Percentiles rank a stretch among this genome's conserved stretches.
phyloP scores from a whole-genome alignment of 2,113 vertebrate species.

The Poicephalus meyeri region DNA sequence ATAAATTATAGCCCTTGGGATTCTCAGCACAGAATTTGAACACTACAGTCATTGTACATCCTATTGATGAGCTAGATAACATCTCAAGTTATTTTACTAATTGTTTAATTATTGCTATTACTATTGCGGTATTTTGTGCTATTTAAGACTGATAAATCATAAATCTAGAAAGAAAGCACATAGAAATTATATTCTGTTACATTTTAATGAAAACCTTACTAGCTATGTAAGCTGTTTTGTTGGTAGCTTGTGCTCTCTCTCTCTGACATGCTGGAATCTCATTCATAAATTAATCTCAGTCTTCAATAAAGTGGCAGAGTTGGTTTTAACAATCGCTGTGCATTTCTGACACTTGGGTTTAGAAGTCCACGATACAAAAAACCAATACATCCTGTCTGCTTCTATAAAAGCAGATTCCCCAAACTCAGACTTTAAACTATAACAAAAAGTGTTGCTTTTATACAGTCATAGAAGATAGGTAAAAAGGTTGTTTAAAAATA shows the following conservation, averaged over 20 bases:
- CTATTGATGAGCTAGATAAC: not conserved
- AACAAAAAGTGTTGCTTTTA: not conserved
- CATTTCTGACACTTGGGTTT: not conserved
- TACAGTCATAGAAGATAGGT: not conserved
- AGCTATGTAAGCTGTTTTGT: not conserved
- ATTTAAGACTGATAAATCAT: not conserved
- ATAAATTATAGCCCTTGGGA: too few relatives aligned
- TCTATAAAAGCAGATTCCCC: not conserved
- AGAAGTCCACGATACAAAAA: not conserved
- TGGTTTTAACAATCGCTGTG: not conserved
- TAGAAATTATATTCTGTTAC: not conserved
- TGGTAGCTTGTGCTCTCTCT: not conserved
- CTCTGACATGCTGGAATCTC: not conserved
- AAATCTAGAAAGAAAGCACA: not conserved
- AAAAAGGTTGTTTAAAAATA: not conserved
- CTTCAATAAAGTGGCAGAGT: not conserved
- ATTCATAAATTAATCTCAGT: not conserved
- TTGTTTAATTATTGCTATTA: not conserved
- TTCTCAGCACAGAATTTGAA: too few relatives aligned
- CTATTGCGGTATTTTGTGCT: not conserved
- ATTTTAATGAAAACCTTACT: not conserved
- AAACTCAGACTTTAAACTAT: not conserved
- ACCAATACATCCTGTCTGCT: not conserved
- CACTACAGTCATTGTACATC: too few relatives aligned
- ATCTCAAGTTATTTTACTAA: not conserved